Percentiles rank a stretch among this genome's conserved stretches.
These are phyloP conservation scores for Andrena dorsata DNA, from an alignment of 2,888 invertebrate species.

Conservation along the genomic window DNA sequence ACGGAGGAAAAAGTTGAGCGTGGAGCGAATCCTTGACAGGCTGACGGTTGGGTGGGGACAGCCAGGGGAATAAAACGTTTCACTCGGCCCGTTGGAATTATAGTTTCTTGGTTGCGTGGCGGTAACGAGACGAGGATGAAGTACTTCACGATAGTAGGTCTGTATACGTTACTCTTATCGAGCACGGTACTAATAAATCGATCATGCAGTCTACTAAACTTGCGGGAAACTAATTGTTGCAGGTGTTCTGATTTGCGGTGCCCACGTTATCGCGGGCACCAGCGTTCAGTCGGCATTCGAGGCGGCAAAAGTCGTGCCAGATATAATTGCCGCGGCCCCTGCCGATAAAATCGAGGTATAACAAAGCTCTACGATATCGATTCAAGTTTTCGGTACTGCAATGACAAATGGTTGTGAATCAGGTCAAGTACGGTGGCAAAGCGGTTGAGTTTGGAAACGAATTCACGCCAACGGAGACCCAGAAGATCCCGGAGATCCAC, in stretches of 20 bases:
- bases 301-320: conserved; percentile 80
- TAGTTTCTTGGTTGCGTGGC: conserved; percentile 3
- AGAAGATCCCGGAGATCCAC: conserved; percentile 81
- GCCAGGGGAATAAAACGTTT: conserved; percentile 33
- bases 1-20: conserved; percentile 18
- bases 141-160: conserved; percentile 27
- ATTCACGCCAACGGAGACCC: conserved; percentile 79
- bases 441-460: conserved; percentile 80
- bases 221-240: conserved; percentile 13
- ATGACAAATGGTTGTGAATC: conserved; percentile 15
- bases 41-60: conserved; percentile 8
- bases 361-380: neutral
- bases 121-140: conserved; percentile 31
- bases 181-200: no score
- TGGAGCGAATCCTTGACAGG: conserved; percentile 17
- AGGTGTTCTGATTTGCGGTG: conserved; percentile 74
- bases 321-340: conserved; percentile 80
- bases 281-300: conserved; percentile 80
- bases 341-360: conserved; percentile 80
- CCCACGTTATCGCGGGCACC: conserved; percentile 66
- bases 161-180: neutral
- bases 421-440: conserved; percentile 82
- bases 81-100: neutral
- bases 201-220: neutral
- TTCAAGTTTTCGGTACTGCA: neutral